Conservation (phyloP, 1,140 invertebrate genomes). For the Bombus cullumanus region DNA sequence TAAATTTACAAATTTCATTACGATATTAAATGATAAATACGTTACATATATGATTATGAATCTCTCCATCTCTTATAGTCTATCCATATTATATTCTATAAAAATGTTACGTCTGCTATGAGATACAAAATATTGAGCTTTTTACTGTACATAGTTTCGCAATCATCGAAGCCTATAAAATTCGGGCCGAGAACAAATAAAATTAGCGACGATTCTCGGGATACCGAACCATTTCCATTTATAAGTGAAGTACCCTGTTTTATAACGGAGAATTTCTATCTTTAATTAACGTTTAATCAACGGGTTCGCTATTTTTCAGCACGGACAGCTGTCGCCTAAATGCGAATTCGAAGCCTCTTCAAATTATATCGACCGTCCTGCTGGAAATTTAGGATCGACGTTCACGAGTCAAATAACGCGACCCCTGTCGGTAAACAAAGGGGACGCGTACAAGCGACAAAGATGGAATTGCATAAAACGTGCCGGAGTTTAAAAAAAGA, state of each 20-base stretch:
- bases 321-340: neutral
- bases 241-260: neutral
- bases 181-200: neutral
- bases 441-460: neutral
- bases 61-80: no score
- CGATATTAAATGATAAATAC: no score
- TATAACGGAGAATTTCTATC: neutral
- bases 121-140: no score
- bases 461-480: neutral
- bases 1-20: no score
- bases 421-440: neutral
- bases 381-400: conserved; percentile 2
- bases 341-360: neutral
- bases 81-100: no score
- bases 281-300: neutral
- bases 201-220: neutral
- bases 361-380: neutral
- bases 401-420: neutral
- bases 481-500: neutral
- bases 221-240: neutral
- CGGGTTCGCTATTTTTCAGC: neutral
- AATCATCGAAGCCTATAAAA: no score
- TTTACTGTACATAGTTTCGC: no score
- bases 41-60: no score
- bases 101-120: no score